Evolutionary conservation across 1,140 invertebrate species (phyloP).

Genomic region (Procambarus virginalis): DNA sequence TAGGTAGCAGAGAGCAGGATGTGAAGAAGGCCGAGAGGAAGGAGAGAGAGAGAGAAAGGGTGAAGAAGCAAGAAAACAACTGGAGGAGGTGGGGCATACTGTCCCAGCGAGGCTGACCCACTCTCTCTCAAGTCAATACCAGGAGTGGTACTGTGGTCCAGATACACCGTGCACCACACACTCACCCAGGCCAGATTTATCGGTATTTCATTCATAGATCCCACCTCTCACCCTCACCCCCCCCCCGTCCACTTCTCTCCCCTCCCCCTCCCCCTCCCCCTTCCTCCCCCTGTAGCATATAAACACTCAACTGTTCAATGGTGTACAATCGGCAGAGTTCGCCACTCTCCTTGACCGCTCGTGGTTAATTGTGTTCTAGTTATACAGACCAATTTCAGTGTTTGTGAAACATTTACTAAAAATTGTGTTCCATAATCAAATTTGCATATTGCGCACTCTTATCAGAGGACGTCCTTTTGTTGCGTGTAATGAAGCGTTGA

Average conservation of each 20-base stretch:
- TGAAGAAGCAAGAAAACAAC: no score
- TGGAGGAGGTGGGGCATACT: no score
- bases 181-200: background rate
- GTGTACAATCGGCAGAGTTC: no score
- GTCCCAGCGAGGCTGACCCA: background rate
- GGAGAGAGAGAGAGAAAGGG: no score
- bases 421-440: background rate
- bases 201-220: constrained; percentile 1
- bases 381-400: background rate
- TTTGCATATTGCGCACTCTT: background rate
- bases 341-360: no score
- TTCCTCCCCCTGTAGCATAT: no score
- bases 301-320: no score
- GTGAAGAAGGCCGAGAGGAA: no score
- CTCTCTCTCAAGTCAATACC: background rate
- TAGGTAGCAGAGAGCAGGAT: no score
- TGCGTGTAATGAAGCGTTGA: background rate
- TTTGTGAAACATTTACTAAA: background rate
- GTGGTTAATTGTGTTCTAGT: no score
- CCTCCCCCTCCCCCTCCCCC: no score
- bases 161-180: background rate
- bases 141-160: background rate
- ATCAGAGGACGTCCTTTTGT: background rate
- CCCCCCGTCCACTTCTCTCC: no score
- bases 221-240: background rate